Percentiles rank a stretch among this genome's conserved stretches.
These are phyloP conservation scores for Orchestia grillus DNA, from an alignment of 1,140 invertebrate genomes.

Conservation along the genomic window DNA sequence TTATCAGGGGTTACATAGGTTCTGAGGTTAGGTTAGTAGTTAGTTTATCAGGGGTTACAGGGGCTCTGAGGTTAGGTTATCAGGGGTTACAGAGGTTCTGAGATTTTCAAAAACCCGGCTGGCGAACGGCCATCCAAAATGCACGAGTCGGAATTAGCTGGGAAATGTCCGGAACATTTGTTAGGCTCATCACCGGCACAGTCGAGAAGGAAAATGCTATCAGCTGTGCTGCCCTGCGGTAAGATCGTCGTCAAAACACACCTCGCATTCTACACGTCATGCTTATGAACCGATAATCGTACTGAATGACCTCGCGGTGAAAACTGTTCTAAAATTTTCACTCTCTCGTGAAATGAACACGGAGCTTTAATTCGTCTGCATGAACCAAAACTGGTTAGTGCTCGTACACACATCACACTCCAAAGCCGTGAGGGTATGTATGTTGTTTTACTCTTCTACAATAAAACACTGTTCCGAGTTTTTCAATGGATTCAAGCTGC, in stretches of 20 bases:
- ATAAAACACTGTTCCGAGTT: not conserved
- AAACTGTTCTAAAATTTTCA: not conserved
- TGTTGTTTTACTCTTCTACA: not conserved
- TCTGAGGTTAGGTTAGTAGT: too few relatives aligned
- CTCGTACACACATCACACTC: not conserved
- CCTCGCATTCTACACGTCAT: not conserved
- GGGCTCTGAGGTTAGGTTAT: too few relatives aligned
- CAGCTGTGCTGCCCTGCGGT: conserved; percentile 39
- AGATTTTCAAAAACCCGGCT: too few relatives aligned
- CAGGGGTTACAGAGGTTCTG: too few relatives aligned
- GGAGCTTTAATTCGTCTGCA: not conserved
- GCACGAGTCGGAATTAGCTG: not conserved
- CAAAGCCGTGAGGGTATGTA: not conserved
- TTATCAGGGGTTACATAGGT: too few relatives aligned
- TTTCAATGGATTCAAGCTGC: not conserved
- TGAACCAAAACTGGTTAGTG: not conserved
- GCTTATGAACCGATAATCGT: not conserved
- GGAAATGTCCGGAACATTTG: not conserved
- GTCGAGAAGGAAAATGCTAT: not conserved
- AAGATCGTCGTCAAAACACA: not conserved
- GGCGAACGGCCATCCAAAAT: not conserved
- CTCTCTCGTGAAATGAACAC: not conserved
- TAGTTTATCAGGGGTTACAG: too few relatives aligned
- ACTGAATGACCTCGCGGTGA: not conserved
- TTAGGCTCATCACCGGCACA: not conserved